Conservation (phyloP, 2,113 vertebrate genomes). For the Gymnarchus niloticus region DNA sequence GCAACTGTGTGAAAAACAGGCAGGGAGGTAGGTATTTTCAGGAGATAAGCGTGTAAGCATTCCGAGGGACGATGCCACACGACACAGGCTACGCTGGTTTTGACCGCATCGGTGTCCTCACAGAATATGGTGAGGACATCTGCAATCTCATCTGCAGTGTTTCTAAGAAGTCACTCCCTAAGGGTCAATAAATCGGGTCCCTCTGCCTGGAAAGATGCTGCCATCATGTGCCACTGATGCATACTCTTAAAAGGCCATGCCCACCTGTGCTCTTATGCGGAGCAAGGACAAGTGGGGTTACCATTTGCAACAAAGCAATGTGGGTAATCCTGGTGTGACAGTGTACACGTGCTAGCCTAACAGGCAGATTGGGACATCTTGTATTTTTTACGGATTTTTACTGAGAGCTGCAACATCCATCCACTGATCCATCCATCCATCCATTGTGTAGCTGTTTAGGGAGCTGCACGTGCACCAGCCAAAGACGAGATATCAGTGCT, state of each 20-base stretch:
- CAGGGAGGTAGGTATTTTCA: too few species aligned
- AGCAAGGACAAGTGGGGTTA: not conserved
- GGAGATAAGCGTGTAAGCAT: not conserved
- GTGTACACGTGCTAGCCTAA: too few species aligned
- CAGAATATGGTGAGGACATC: too few species aligned
- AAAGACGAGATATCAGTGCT: not conserved
- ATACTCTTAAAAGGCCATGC: not conserved
- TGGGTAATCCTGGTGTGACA: not conserved
- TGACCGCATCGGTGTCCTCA: too few species aligned
- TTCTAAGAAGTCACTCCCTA: constrained; percentile 28
- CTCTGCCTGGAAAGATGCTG: constrained; percentile 28
- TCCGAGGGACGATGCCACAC: too few species aligned
- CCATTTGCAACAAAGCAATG: too few species aligned
- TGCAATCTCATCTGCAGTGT: constrained; percentile 29
- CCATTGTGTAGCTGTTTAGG: not conserved
- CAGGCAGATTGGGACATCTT: not conserved
- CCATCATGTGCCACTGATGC: not conserved
- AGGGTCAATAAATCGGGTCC: constrained; percentile 24
- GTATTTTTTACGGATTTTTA: too few species aligned
- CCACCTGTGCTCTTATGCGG: not conserved
- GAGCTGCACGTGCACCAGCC: not conserved
- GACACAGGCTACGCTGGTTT: too few species aligned
- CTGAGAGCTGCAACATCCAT: not conserved
- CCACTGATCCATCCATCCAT: not conserved
- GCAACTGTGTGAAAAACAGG: not conserved